Evolutionary conservation across 2,888 invertebrate species (phyloP).

Genomic region (Lasiommata megera): DNA sequence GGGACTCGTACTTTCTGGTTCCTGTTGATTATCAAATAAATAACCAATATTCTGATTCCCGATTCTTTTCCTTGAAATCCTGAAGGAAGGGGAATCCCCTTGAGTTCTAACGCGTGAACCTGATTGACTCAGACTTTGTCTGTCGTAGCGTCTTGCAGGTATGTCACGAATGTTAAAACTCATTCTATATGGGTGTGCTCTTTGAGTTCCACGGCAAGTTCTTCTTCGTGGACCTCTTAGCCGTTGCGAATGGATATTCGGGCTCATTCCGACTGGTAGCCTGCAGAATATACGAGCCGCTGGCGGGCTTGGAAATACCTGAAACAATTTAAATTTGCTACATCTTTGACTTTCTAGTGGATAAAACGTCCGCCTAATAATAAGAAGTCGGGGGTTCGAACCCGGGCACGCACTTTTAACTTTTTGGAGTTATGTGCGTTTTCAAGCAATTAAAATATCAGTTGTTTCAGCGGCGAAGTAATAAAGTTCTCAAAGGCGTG

Average conservation of each 20-base stretch:
- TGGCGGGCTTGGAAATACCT: too few species aligned
- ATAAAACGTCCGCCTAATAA: too few species aligned
- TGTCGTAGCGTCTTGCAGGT: not conserved
- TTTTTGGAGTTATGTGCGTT: too few species aligned
- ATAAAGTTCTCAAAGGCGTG: too few species aligned
- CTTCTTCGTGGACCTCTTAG: conserved; percentile 12
- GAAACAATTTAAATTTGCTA: not conserved
- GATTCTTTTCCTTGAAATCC: not conserved
- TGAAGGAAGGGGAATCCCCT: conserved; percentile 6
- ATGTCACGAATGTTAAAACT: conserved; percentile 13
- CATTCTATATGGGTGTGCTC: conserved; percentile 19
- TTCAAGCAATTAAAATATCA: too few species aligned
- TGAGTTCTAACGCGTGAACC: not conserved
- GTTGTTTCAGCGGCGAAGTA: too few species aligned
- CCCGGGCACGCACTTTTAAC: too few species aligned
- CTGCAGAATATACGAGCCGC: not conserved
- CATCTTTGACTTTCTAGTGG: too few species aligned
- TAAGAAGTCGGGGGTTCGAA: too few species aligned
- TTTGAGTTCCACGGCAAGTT: conserved; percentile 1
- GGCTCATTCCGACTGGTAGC: conserved; percentile 8
- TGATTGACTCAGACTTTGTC: conserved; percentile 1
- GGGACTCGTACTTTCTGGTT: not conserved
- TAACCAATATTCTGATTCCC: not conserved
- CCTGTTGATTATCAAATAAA: not conserved
- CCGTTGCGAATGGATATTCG: conserved; percentile 9